Base-by-base conservation (phyloP, 2,888 invertebrate species). In the Drosophila rellima region DNA sequence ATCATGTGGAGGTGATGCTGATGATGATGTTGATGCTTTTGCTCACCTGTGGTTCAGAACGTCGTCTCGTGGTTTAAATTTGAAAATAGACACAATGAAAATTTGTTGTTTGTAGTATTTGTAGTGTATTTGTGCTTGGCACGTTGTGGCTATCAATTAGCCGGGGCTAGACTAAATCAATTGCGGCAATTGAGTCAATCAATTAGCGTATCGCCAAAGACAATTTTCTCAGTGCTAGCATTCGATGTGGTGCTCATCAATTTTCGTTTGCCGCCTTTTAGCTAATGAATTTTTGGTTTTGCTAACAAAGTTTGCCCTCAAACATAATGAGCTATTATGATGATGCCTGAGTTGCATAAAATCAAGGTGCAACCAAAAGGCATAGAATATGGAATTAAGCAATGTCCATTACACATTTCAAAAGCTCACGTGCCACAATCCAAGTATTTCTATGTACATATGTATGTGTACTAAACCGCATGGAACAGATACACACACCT, bases 361-460 rank as follows among this genome's bases (percentile, higher is more conserved):
- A 80, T 79, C 69, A 50, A 60, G 59, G 40, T 79, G 70, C 62
- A 61, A 33, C 44, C 44, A 59, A 62, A 42, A 42, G 50, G 40
- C 60, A 65, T 64, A 62, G 80, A 79, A 87, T 85, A 75, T 82
- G 57, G 79, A 72, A 88, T 89, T 87, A 82, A 81, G 89, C 88
- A 85, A 87, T 89, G 88, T 82, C 80, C 87, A 86, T 83, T 86
- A 88, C 72, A 75, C 84, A 87, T 88, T 78, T 81, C 65, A 74
- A 72, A 88, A 75, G 81, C 74, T 66, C 82, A 89, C 89, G 88
- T 82, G 80, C 80, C 65, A 66, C 69, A 75, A 48, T 60, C 55
- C 61, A 35, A 42, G 59, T 37, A 45, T 48, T 45, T 52, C n/a
- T 23, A 26, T 33, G 26, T 17, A n/a, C 52, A 23, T 60, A 17